phyloP scores from a whole-genome alignment of 35 echinoderm and acorn worm species.

The Heliocidaris tuberculata region DNA sequence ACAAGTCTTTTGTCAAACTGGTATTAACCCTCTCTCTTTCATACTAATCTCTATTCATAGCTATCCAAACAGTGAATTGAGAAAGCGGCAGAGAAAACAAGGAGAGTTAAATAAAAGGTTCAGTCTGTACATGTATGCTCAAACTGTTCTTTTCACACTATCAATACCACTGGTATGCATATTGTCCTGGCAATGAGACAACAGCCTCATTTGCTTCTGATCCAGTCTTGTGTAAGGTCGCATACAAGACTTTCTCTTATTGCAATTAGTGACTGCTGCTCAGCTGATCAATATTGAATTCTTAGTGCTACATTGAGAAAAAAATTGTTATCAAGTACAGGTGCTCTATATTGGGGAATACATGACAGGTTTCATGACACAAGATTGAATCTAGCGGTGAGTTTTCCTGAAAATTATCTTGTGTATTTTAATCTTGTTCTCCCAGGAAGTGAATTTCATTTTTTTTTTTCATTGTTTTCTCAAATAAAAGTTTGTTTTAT shows the following conservation, averaged over 20 bases:
- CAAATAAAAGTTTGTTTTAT: too few relatives aligned
- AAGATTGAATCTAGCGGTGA: too few relatives aligned
- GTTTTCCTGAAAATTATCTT: too few relatives aligned
- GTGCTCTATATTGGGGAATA: too few relatives aligned
- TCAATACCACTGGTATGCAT: neutral
- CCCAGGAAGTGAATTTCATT: too few relatives aligned
- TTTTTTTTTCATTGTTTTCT: too few relatives aligned
- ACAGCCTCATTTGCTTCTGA: neutral
- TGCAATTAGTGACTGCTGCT: neutral
- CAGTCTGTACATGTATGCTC: neutral
- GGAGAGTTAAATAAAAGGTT: neutral
- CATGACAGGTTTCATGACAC: too few relatives aligned
- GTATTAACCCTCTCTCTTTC: neutral
- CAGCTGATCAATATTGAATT: too few relatives aligned
- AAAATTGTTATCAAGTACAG: too few relatives aligned
- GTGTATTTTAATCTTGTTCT: too few relatives aligned
- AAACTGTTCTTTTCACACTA: neutral
- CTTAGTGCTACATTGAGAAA: too few relatives aligned
- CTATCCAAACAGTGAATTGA: neutral
- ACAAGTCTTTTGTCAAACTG: neutral
- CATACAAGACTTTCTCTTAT: neutral
- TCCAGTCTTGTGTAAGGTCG: neutral
- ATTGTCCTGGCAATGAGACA: conserved; percentile 8
- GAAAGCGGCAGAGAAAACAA: neutral
- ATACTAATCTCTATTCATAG: neutral